A percentile compares a stretch with the other conserved stretches of the same genome.
phyloP scores from a whole-genome alignment of 1,140 invertebrate genomes.

The Rhyzopertha dominica region DNA sequence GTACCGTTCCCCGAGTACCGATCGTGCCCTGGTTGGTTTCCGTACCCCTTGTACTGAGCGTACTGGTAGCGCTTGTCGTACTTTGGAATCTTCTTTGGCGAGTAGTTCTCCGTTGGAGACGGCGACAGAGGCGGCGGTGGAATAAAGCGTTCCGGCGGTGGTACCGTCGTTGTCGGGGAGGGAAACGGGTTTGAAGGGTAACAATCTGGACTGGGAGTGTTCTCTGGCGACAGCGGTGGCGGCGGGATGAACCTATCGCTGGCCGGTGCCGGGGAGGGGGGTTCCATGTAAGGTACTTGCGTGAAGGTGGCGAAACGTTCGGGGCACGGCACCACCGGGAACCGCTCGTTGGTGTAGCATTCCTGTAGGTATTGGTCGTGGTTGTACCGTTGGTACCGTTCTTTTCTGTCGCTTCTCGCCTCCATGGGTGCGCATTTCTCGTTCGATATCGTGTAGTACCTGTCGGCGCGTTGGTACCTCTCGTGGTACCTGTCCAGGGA shows the following conservation, averaged over 20 bases:
- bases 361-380: slow-evolving; percentile 25
- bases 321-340: slow-evolving; percentile 36
- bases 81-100: slow-evolving; percentile 31
- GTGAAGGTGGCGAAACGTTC: slow-evolving; percentile 36
- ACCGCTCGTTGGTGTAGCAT: slow-evolving; percentile 24
- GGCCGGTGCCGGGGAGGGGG: slow-evolving; percentile 44
- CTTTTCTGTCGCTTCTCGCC: slow-evolving; percentile 29
- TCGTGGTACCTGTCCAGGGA: slow-evolving; percentile 34
- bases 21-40: slow-evolving; percentile 22
- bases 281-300: slow-evolving; percentile 40
- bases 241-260: slow-evolving; percentile 43
- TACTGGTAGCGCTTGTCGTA: slow-evolving; percentile 30
- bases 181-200: slow-evolving; percentile 41
- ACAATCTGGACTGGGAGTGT: slow-evolving; percentile 39
- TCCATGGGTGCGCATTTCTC: slow-evolving; percentile 31
- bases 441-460: slow-evolving; percentile 30
- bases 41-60: slow-evolving; percentile 25
- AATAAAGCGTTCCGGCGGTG: slow-evolving; percentile 35
- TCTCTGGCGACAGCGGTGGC: slow-evolving; percentile 39
- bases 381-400: slow-evolving; percentile 21
- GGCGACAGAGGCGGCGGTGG: slow-evolving; percentile 42
- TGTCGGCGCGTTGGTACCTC: slow-evolving; percentile 29
- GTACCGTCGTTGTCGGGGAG: slow-evolving; percentile 35
- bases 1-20: slow-evolving; percentile 45
- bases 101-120: slow-evolving; percentile 36